Percentiles rank a stretch among this genome's conserved stretches.
Conservation (phyloP, 2,113 vertebrate species). For the Prolemur simus region DNA sequence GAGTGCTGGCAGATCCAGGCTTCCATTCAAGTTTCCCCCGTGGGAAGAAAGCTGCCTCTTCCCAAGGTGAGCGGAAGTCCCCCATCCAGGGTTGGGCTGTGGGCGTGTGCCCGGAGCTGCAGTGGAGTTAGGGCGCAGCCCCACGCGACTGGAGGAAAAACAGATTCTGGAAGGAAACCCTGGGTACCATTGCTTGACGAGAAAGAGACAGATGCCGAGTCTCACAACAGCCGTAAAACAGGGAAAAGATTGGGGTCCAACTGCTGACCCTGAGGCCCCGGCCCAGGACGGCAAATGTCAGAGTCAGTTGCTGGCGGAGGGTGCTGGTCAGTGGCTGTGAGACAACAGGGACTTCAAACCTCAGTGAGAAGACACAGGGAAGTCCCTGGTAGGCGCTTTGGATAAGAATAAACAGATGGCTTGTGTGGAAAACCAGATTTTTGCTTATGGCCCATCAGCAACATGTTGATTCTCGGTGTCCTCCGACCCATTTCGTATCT, state of each 20-base stretch:
- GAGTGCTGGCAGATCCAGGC: background rate
- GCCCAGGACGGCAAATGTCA: no score
- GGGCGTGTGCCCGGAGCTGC: background rate
- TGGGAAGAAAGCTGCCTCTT: background rate
- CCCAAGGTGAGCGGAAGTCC: background rate
- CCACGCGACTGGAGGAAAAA: background rate
- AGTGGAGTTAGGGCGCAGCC: background rate
- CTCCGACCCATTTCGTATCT: background rate
- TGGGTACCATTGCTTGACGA: background rate
- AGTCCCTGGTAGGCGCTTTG: background rate
- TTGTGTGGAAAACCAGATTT: background rate
- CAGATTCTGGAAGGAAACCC: background rate
- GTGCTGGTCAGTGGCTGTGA: no score
- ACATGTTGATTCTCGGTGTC: background rate
- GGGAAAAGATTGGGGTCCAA: background rate
- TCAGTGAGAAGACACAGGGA: background rate
- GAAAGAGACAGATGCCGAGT: background rate
- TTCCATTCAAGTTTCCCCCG: background rate
- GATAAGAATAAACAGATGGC: background rate
- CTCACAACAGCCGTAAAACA: background rate
- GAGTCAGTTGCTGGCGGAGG: background rate
- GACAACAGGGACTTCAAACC: background rate
- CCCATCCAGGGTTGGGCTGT: background rate
- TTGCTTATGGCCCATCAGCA: background rate
- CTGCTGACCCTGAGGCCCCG: rapidly evolving